A percentile compares a stretch with the other conserved stretches of the same genome.
These are phyloP conservation scores for Dryococelus australis DNA, from an alignment of 2,888 invertebrate species.

Conservation along the genomic window DNA sequence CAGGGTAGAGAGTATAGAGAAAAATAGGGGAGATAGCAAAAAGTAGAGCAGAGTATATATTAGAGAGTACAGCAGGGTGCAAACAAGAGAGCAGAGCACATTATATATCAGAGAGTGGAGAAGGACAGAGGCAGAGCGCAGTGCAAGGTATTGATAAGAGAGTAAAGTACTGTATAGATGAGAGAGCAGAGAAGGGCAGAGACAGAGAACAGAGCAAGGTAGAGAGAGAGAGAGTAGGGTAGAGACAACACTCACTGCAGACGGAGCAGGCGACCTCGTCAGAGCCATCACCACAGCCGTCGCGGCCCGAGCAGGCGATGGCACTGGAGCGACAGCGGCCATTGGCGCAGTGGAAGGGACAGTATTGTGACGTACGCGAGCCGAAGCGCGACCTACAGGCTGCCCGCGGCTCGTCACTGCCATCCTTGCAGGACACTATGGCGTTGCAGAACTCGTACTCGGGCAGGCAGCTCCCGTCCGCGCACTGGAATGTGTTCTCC, in stretches of 20 bases:
- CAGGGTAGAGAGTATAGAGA: too few relatives aligned
- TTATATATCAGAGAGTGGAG: too few relatives aligned
- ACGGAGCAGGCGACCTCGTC: constrained; percentile 86
- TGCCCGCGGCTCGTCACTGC: constrained; percentile 87
- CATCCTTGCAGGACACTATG: constrained; percentile 84
- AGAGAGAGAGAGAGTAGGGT: too few relatives aligned
- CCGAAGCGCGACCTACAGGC: constrained; percentile 66
- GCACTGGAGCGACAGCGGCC: constrained; percentile 89
- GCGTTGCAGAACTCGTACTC: constrained; percentile 94
- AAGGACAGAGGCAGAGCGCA: too few relatives aligned
- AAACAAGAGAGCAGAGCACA: too few relatives aligned
- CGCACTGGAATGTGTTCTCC: constrained; percentile 82
- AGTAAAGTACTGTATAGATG: too few relatives aligned
- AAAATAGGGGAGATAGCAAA: too few relatives aligned
- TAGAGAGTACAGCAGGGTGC: too few relatives aligned
- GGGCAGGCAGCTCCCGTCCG: constrained; percentile 85
- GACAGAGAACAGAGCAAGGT: too few relatives aligned
- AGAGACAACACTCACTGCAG: constrained; percentile 76
- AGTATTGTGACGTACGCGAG: constrained; percentile 54
- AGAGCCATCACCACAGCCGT: constrained; percentile 90
- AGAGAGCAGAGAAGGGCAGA: too few relatives aligned
- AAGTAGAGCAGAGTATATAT: too few relatives aligned
- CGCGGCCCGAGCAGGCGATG: constrained; percentile 87
- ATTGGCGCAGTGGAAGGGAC: constrained; percentile 86
- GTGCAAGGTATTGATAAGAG: too few relatives aligned